phyloP scores from a whole-genome alignment of 1,140 invertebrate genomes.

The Scylla paramamosain region DNA sequence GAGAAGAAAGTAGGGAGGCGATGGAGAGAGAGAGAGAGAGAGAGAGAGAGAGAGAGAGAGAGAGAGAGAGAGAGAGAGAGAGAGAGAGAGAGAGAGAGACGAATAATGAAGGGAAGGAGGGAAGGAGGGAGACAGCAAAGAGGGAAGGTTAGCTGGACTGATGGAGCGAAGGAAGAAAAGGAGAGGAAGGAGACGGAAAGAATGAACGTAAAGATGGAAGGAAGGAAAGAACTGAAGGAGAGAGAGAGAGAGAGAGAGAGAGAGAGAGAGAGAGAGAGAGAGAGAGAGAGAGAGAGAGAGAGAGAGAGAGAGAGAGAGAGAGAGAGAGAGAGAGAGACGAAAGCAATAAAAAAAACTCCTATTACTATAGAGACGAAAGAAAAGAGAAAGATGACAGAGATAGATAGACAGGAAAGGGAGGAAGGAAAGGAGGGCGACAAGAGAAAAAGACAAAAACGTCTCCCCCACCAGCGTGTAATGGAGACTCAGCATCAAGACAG shows the following conservation, averaged over 20 bases:
- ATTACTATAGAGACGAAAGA: too few species aligned
- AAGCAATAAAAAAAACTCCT: too few species aligned
- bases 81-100: not conserved
- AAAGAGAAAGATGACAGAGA: too few species aligned
- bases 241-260: too few species aligned
- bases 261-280: too few species aligned
- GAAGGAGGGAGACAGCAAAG: not conserved
- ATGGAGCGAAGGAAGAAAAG: not conserved
- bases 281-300: too few species aligned
- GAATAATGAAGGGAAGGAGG: not conserved
- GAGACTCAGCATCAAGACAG: not conserved
- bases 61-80: slow-evolving; percentile 32
- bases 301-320: too few species aligned
- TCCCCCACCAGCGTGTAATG: too few species aligned
- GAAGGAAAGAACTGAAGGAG: not conserved
- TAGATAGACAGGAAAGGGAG: too few species aligned
- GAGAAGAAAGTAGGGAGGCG: not conserved
- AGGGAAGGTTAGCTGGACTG: not conserved
- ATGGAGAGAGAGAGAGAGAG: not conserved
- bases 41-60: not conserved
- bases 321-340: too few species aligned
- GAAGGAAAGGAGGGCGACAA: too few species aligned
- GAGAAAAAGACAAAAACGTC: too few species aligned
- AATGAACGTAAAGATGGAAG: not conserved
- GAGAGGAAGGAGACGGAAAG: not conserved